Base-by-base conservation (phyloP, 1,140 invertebrate species). In the Lucilia cuprina region DNA sequence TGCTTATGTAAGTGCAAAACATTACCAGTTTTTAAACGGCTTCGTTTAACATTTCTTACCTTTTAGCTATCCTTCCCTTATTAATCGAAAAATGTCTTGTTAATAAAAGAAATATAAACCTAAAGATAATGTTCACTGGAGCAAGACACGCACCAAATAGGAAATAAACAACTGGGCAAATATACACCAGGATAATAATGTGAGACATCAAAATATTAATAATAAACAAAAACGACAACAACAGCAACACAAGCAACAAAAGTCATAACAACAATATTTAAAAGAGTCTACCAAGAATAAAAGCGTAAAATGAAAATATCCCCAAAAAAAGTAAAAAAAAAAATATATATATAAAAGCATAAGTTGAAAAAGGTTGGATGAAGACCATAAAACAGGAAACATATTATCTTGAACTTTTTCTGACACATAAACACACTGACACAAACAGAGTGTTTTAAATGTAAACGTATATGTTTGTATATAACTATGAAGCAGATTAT, bases 161-260 rank as follows among this genome's bases (percentile, higher is more conserved):
- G 65, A 70, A 70, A 70, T 70, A 70, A 70, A 70, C 65, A 70
- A 70, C n/a, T 17, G 55, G 19, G n/a, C 65, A 70, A 70, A 70
- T 70, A 70, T 21, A n/a, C n/a, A 70, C 65, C 65, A 70, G 65
- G 65, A 70, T 70, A 70, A 70, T 70, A 70, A 70, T 70, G 65
- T 70, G 65, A 21, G n/a, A 70, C 65, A 70, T 70, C n/a, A 21
- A 70, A 70, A 70, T 70, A 70, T 21, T 70, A 70, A 70, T 70
- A 70, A 70, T 21, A 70, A 17, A 21, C 65, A 21, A 70, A 5
- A 70, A 17, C 60, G 3, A 65, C 19, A 65, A 65, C 60, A 19
- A 8, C 17, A 65, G 19, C 60, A 65, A 9, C 17, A 65, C n/a
- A n/a, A n/a, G n/a, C n/a, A n/a, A n/a, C n/a, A n/a, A n/a, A n/a